phyloP scores from a whole-genome alignment of 2,888 invertebrate species.

The Cerceris ruficornis region DNA sequence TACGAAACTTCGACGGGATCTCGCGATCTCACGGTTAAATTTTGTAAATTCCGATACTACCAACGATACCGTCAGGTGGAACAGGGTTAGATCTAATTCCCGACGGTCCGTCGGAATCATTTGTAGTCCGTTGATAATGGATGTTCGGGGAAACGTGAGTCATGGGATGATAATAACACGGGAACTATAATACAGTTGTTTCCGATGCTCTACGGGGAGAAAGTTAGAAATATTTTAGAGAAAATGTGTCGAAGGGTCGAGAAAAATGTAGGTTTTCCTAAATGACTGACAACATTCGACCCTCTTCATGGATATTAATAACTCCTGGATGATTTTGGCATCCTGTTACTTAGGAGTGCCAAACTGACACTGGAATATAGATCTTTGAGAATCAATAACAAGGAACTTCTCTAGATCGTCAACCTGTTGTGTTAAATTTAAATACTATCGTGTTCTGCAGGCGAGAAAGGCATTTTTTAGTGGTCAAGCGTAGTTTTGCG shows the following conservation, averaged over 20 bases:
- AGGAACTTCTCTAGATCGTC: slow-evolving; percentile 13
- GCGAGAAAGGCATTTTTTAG: not conserved
- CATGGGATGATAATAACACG: no score
- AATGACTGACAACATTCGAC: slow-evolving; percentile 36
- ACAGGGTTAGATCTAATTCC: no score
- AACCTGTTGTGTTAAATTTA: not conserved
- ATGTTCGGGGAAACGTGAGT: no score
- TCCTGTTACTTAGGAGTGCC: slow-evolving; percentile 29
- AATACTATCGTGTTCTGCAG: not conserved
- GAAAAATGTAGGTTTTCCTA: slow-evolving; percentile 26
- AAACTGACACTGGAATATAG: slow-evolving; percentile 32
- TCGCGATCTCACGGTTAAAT: slow-evolving; percentile 28
- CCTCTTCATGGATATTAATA: slow-evolving; percentile 51
- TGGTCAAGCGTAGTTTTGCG: not conserved
- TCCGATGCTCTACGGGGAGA: no score
- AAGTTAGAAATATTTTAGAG: not conserved
- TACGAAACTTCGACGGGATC: slow-evolving; percentile 76
- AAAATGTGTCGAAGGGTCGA: not conserved
- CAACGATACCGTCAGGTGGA: not conserved
- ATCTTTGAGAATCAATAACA: slow-evolving; percentile 36
- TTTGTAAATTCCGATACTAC: not conserved
- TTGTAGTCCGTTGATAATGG: no score
- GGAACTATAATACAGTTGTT: no score
- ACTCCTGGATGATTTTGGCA: slow-evolving; percentile 34
- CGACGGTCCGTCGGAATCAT: no score